Percentiles rank a stretch among this genome's conserved stretches.
These are phyloP conservation scores for Esox niger DNA, from an alignment of 2,113 vertebrate genomes.

Conservation along the genomic window DNA sequence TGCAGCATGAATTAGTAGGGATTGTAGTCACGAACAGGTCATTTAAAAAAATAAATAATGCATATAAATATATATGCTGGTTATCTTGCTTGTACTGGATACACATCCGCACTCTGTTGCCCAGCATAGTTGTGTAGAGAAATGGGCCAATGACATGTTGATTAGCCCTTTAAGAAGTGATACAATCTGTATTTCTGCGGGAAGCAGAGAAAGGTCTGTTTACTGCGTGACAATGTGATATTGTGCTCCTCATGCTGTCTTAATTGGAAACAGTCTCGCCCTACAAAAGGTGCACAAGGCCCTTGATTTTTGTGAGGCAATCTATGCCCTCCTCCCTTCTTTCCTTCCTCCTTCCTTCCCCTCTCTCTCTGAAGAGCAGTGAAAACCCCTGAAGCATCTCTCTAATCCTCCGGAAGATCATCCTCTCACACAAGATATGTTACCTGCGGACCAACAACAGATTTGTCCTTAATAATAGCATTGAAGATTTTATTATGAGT, in stretches of 20 bases:
- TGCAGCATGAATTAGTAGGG: conserved; percentile 57
- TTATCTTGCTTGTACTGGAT: conserved; percentile 47
- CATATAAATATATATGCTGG: conserved; percentile 70
- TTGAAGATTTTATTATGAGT: conserved; percentile 70
- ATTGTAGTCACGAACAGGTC: conserved; percentile 63
- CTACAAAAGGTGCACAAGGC: conserved; percentile 67
- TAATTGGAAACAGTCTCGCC: conserved; percentile 72
- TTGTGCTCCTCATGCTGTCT: conserved; percentile 65
- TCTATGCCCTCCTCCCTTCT: conserved; percentile 54
- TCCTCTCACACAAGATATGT: conserved; percentile 65
- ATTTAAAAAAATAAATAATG: conserved; percentile 48
- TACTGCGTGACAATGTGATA: conserved; percentile 72
- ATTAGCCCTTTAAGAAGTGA: conserved; percentile 53
- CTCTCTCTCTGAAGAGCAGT: conserved; percentile 55
- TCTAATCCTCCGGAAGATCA: conserved; percentile 70
- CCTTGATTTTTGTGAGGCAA: conserved; percentile 60
- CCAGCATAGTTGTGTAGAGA: conserved; percentile 27
- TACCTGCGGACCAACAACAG: conserved; percentile 74
- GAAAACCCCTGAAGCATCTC: conserved; percentile 62
- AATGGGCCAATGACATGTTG: conserved; percentile 54
- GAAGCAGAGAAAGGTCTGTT: conserved; percentile 60
- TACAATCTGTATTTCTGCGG: conserved; percentile 58
- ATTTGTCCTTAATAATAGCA: conserved; percentile 74
- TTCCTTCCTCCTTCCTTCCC: conserved; percentile 24
- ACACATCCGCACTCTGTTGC: conserved; percentile 33